phyloP scores from a whole-genome alignment of 2,888 invertebrate species.

The Drosophila formosana region DNA sequence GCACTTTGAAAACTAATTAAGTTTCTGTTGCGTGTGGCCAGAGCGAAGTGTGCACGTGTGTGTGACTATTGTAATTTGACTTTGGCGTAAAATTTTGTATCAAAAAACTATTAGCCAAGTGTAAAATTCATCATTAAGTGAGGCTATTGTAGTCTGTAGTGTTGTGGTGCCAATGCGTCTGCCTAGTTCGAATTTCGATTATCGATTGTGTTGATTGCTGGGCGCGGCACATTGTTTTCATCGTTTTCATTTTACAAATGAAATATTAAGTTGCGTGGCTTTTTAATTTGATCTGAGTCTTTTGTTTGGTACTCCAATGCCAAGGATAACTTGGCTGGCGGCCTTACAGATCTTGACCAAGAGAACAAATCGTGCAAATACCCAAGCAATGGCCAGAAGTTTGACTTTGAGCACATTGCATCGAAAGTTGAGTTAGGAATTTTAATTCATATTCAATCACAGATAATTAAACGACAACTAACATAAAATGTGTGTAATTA shows the following conservation, averaged over 20 bases:
- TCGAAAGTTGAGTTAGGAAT: no score
- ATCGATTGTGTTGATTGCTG: constrained; percentile 34
- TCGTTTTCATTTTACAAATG: constrained; percentile 49
- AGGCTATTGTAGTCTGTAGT: constrained; percentile 20
- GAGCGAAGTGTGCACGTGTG: constrained; percentile 35
- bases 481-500: no score
- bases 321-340: constrained; percentile 51
- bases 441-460: no score
- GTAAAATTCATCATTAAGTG: constrained; percentile 65
- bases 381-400: constrained; percentile 5
- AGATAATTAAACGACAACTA: no score
- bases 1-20: constrained; percentile 78
- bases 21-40: constrained; percentile 67
- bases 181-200: constrained; percentile 36
- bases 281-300: constrained; percentile 56
- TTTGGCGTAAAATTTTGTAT: constrained; percentile 77
- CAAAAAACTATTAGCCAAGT: constrained; percentile 79
- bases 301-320: constrained; percentile 31
- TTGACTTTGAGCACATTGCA: no score
- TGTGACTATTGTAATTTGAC: constrained; percentile 65
- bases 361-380: constrained; percentile 32
- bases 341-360: constrained; percentile 39
- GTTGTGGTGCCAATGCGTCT: constrained; percentile 69
- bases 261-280: constrained; percentile 59
- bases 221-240: constrained; percentile 49